Percentiles rank a stretch among this genome's conserved stretches.
These are phyloP conservation scores for Crepidodera aurea DNA, from an alignment of 2,888 invertebrate species.

Conservation along the genomic window DNA sequence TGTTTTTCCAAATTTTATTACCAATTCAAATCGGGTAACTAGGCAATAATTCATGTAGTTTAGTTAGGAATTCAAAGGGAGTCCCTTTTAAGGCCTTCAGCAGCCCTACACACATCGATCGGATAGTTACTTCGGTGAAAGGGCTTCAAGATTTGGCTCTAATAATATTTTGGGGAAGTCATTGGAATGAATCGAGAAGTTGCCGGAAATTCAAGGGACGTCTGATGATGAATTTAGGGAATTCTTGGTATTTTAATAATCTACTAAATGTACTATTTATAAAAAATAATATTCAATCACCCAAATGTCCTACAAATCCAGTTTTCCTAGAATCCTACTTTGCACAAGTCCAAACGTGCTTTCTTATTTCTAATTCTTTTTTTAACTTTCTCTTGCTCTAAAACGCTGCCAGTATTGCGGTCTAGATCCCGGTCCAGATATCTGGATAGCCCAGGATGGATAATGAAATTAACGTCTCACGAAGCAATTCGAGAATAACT, in stretches of 20 bases:
- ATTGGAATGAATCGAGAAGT: constrained; percentile 11
- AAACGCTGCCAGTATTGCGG: constrained; percentile 6
- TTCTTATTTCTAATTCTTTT: not conserved
- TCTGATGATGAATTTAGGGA: no score
- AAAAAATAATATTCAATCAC: no score
- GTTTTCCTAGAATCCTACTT: no score
- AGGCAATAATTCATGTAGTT: constrained; percentile 54
- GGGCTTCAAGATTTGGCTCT: constrained; percentile 11
- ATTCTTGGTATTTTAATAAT: no score
- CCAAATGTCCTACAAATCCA: no score
- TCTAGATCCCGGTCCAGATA: constrained; percentile 7
- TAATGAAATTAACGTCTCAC: constrained; percentile 39
- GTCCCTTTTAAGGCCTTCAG: constrained; percentile 23
- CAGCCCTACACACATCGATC: constrained; percentile 27
- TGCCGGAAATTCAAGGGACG: constrained; percentile 3
- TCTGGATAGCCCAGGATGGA: constrained; percentile 25
- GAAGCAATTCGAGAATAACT: constrained; percentile 43
- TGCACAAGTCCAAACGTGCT: no score
- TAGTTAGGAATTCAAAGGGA: constrained; percentile 51
- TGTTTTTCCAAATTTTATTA: constrained; percentile 57
- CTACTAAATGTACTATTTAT: no score
- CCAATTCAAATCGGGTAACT: constrained; percentile 57
- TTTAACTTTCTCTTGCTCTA: not conserved
- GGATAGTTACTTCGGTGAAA: constrained; percentile 21
- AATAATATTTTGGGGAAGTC: constrained; percentile 22